A percentile compares a stretch with the other conserved stretches of the same genome.
Evolutionary conservation across 2,797 vertebrate species (phyloP).

Genomic region (Microctenopoma stevenorrisi): DNA sequence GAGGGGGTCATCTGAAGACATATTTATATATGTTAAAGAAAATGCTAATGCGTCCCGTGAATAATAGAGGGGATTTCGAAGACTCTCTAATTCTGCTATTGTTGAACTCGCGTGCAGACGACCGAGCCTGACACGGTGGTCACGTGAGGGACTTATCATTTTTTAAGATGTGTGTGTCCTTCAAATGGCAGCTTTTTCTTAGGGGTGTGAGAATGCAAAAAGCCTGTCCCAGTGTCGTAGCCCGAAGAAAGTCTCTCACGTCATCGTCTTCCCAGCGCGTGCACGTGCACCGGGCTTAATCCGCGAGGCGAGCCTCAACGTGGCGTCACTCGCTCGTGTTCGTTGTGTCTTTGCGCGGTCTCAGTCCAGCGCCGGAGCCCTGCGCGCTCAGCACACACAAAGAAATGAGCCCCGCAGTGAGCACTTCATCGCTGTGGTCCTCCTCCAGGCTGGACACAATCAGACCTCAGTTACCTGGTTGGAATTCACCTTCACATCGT

Average conservation of each 20-base stretch:
- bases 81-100: conserved; percentile 85
- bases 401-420: conserved; percentile 31
- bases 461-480: background rate
- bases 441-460: background rate
- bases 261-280: conserved; percentile 1
- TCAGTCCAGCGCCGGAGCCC: conserved; percentile 33
- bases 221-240: conserved; percentile 36
- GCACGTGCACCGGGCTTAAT: conserved; percentile 72
- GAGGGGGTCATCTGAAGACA: conserved; percentile 58
- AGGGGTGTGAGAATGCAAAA: conserved; percentile 11
- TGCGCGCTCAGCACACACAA: conserved; percentile 34
- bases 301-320: conserved; percentile 83
- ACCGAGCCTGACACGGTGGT: conserved; percentile 80
- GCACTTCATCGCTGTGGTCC: conserved; percentile 8
- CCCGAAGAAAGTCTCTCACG: background rate
- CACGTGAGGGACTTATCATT: conserved; percentile 71
- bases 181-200: conserved; percentile 27
- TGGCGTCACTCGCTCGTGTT: conserved; percentile 90
- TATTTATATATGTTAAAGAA: conserved; percentile 81
- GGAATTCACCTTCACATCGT: background rate
- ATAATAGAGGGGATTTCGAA: conserved; percentile 76
- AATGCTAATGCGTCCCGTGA: conserved; percentile 84
- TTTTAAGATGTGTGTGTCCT: background rate
- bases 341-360: conserved; percentile 65
- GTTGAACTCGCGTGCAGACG: conserved; percentile 90